Evolutionary conservation across 30 jellyfish, hydroid and myxozoan genomes (phyloP), one percentile per base, ranked within the genome.

Genomic region (Turritopsis rubra): DNA sequence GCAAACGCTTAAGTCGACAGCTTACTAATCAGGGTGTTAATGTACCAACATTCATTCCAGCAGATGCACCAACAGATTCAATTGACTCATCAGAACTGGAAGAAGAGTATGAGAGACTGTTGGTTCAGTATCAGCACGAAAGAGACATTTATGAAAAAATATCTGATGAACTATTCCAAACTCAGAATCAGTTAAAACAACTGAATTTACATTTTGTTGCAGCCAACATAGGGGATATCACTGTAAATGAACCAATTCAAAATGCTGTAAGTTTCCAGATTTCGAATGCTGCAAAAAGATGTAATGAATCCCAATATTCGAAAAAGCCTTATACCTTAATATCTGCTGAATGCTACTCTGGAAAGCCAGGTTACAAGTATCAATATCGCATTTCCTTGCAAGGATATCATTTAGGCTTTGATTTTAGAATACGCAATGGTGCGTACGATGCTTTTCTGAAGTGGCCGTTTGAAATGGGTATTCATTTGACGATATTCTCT

Each of bases 341-440:
- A 68, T 68, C 77, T 8, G 30, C 28, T 23, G 17, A 23, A 7
- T 68, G 28, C 30, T 68, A 68, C 77, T n/a, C 77, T 68, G 28
- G 77, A n/a, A 68, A 23, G 19, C 77, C 77, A 7, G 77, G 77
- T 68, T 68, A 68, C 19, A 23, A 68, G 28, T 68, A 27, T 68
- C 77, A 68, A 68, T 68, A n/a, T 27, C 77, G 77, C 19, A 22
- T 68, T 68, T 23, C 16, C 30, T 0, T 68, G 30, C 16, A 68
- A 23, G 30, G 30, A 1, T n/a, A 68, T 27, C 16, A n/a, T 17
- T 27, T 68, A 19, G 30, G 30, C 31, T 68, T 68, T 68, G 28
- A 68, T 68, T 68, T 68, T 19, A 9, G 77, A 7, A 17, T 68
- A 9, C 1, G 77, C 16, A 23, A 68, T 7, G 77, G 77, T 68